These are phyloP conservation scores for Cercopithecus neglectus DNA, from an alignment of 2,797 vertebrate genomes.

Conservation along the genomic window DNA sequence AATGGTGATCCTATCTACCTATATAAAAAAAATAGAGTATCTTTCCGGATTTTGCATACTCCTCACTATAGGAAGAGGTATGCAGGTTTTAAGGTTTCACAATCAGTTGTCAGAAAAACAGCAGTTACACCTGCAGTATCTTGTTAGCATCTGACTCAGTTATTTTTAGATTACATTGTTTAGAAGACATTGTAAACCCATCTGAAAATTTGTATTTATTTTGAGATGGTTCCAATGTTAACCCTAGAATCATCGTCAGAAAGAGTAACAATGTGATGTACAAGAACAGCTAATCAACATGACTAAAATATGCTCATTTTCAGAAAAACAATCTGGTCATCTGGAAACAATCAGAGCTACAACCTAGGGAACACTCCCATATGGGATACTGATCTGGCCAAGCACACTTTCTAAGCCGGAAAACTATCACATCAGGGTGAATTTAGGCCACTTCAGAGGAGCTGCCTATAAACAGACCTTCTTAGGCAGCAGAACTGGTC, in stretches of 20 bases:
- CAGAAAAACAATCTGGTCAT: conserved; percentile 10
- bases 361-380: not conserved
- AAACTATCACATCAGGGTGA: not conserved
- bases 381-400: not conserved
- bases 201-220: not conserved
- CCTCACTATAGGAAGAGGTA: conserved; percentile 9
- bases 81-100: conserved; percentile 72
- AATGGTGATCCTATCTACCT: conserved; percentile 79
- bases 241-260: not conserved
- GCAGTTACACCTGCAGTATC: conserved; percentile 66
- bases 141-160: not conserved
- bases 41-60: conserved; percentile 78
- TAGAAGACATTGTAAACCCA: conserved; percentile 16
- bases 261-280: not conserved
- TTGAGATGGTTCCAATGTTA: not conserved
- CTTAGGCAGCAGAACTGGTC: not conserved
- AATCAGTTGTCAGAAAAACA: conserved; percentile 78
- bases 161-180: not conserved
- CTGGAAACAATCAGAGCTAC: conserved; percentile 21
- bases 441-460: not conserved
- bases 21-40: conserved; percentile 72
- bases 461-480: not conserved
- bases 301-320: not conserved
- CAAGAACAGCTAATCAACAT: not conserved
- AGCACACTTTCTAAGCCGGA: conserved; percentile 20